Evolutionary conservation across 2,113 vertebrate species (phyloP).

Genomic region (Gorsachius goisagi): DNA sequence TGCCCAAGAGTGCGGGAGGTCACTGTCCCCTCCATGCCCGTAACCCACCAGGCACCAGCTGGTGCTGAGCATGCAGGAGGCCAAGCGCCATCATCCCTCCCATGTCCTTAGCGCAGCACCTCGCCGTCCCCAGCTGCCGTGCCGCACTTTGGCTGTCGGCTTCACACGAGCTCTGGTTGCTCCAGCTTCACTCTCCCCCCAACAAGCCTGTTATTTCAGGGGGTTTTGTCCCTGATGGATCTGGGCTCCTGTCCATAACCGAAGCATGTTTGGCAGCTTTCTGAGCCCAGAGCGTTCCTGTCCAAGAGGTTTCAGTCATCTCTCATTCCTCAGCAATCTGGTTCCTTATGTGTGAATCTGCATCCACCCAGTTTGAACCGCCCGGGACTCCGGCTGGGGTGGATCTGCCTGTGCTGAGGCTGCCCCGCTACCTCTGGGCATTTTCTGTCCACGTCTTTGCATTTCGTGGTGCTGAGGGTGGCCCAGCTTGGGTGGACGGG

Average conservation of each 20-base stretch:
- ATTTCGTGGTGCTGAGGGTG: background rate
- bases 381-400: background rate
- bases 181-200: background rate
- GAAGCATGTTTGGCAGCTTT: conserved; percentile 58
- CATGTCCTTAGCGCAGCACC: background rate
- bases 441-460: background rate
- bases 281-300: conserved; percentile 38
- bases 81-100: background rate
- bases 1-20: background rate
- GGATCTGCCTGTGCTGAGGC: background rate
- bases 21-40: accelerated
- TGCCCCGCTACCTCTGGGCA: background rate
- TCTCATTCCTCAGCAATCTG: conserved; percentile 58
- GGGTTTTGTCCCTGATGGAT: conserved; percentile 38
- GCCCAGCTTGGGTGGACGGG: background rate
- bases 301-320: conserved; percentile 66
- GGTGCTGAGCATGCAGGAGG: background rate
- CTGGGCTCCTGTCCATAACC: conserved; percentile 59
- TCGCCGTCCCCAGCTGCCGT: background rate
- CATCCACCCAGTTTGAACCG: conserved; percentile 45
- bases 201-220: background rate
- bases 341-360: conserved; percentile 48
- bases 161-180: background rate
- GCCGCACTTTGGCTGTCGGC: background rate
- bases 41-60: background rate